A percentile compares a stretch with the other conserved stretches of the same genome.
These are phyloP conservation scores for Ceratothoa steindachneri DNA, from an alignment of 2,888 invertebrate genomes.

Conservation along the genomic window DNA sequence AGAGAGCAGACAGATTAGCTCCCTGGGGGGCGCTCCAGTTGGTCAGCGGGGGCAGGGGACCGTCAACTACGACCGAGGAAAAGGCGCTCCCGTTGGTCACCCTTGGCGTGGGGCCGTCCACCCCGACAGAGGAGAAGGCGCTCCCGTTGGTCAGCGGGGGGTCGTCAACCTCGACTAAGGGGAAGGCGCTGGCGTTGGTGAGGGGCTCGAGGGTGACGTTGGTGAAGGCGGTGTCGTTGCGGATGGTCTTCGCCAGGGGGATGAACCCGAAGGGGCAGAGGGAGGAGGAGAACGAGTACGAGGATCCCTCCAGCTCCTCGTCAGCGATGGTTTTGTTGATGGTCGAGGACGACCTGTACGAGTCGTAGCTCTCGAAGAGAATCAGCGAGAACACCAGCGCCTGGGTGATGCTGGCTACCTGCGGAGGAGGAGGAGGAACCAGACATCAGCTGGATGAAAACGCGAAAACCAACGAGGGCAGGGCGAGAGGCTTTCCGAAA, in stretches of 20 bases:
- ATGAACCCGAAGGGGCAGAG: constrained; percentile 32
- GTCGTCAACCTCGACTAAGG: neutral
- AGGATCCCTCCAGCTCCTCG: constrained; percentile 8
- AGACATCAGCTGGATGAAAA: neutral
- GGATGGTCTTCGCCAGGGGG: constrained; percentile 10
- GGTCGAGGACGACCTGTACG: constrained; percentile 13
- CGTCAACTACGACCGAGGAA: neutral
- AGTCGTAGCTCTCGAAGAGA: constrained; percentile 28
- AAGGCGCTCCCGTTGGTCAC: too few species aligned
- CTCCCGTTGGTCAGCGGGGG: neutral
- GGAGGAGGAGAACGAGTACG: constrained; percentile 22
- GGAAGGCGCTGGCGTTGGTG: too few species aligned
- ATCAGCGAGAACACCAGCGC: constrained; percentile 34
- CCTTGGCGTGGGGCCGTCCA: neutral
- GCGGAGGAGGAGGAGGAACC: neutral
- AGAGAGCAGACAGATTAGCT: neutral
- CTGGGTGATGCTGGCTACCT: constrained; percentile 36
- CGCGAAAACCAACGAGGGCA: neutral
- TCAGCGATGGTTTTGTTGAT: neutral
- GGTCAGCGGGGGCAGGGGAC: neutral
- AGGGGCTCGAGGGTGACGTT: neutral
- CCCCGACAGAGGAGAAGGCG: too few species aligned
- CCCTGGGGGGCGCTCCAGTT: too few species aligned
- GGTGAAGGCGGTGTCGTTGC: neutral
- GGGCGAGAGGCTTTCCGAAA: neutral